Conservation (phyloP, 2,888 invertebrate genomes). For the Atherix ibis region DNA sequence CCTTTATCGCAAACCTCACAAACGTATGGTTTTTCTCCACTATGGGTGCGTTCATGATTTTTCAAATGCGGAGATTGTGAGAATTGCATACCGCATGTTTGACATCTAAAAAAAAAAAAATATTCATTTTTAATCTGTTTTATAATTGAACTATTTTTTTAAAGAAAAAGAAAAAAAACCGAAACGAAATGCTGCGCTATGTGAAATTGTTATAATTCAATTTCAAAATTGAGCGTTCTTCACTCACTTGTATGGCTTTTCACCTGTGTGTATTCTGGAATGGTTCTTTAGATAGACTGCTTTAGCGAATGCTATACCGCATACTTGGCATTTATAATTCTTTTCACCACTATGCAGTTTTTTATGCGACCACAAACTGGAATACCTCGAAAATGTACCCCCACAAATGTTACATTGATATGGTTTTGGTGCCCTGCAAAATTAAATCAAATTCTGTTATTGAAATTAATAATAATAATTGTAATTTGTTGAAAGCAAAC, state of each 20-base stretch:
- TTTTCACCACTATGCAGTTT: slow-evolving; percentile 67
- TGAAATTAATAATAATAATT: background rate
- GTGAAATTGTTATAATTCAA: slow-evolving; percentile 1
- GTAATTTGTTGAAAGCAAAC: too few relatives aligned
- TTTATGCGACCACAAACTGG: slow-evolving; percentile 79
- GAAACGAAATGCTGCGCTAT: background rate
- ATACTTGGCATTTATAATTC: slow-evolving; percentile 77
- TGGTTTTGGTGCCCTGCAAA: slow-evolving; percentile 51
- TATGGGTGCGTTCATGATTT: slow-evolving; percentile 77
- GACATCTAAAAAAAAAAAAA: slow-evolving; percentile 41
- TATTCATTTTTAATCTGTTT: slow-evolving; percentile 5
- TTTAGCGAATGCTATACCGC: slow-evolving; percentile 75
- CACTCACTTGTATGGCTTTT: slow-evolving; percentile 63
- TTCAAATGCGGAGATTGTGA: slow-evolving; percentile 78
- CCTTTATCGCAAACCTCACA: slow-evolving; percentile 82
- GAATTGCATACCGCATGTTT: slow-evolving; percentile 80
- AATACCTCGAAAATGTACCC: slow-evolving; percentile 67
- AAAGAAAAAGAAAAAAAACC: background rate
- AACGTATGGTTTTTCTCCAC: slow-evolving; percentile 74
- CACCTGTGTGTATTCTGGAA: slow-evolving; percentile 71
- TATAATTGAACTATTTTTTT: too few relatives aligned
- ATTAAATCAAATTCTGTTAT: background rate
- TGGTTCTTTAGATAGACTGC: slow-evolving; percentile 84
- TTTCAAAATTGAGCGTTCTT: background rate
- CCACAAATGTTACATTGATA: slow-evolving; percentile 82